Evolutionary conservation across 2,888 invertebrate genomes (phyloP).

Genomic region (Thecocarcelia acutangulata): DNA sequence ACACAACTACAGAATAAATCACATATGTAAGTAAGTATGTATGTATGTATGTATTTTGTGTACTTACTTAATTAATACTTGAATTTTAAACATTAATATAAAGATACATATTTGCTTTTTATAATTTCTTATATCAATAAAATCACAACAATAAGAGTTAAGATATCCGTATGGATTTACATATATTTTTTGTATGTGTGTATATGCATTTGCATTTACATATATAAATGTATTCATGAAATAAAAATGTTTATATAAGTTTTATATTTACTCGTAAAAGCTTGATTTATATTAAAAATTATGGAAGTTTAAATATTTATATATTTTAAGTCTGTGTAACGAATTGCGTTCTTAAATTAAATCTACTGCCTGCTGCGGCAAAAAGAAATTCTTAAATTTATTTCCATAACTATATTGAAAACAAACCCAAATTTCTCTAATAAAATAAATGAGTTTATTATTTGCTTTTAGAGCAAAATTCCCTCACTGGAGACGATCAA

Average conservation of each 20-base stretch:
- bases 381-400: too few relatives aligned
- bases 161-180: conserved; percentile 67
- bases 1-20: conserved; percentile 43
- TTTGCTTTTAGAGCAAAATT: too few relatives aligned
- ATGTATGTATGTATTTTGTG: not conserved
- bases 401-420: too few relatives aligned
- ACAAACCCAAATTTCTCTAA: too few relatives aligned
- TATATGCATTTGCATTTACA: conserved; percentile 8
- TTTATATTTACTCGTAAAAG: conserved; percentile 33
- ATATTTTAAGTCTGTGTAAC: too few relatives aligned
- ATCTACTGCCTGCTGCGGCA: too few relatives aligned
- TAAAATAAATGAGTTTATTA: too few relatives aligned
- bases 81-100: conserved; percentile 40
- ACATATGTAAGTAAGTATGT: conserved; percentile 4
- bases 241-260: not conserved
- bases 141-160: conserved; percentile 81
- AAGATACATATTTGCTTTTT: conserved; percentile 40
- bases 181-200: not conserved
- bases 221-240: conserved; percentile 25
- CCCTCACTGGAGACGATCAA: too few relatives aligned
- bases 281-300: conserved; percentile 35
- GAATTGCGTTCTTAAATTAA: too few relatives aligned
- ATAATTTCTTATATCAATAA: conserved; percentile 73
- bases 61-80: conserved; percentile 3
- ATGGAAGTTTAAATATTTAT: conserved; percentile 38